Conservation (phyloP, 2,797 vertebrate species). For the Sparidentex hasta region DNA sequence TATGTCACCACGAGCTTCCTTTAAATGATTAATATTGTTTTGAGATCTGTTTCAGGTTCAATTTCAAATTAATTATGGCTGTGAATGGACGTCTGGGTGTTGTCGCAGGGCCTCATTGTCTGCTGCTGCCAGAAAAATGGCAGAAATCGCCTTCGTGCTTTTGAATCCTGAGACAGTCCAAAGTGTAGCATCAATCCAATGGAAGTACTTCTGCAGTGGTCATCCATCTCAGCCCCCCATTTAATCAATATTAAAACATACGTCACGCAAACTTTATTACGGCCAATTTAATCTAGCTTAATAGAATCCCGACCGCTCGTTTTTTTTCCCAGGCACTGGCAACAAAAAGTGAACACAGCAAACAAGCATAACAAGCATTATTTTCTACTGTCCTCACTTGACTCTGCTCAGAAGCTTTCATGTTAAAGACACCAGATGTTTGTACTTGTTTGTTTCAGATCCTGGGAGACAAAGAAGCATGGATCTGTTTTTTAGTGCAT, state of each 20-base stretch:
- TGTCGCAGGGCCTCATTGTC: conserved; percentile 13
- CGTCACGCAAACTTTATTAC: conserved; percentile 62
- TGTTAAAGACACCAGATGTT: not conserved
- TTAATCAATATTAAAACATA: conserved; percentile 68
- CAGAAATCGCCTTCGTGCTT: conserved; percentile 10
- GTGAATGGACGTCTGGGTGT: conserved; percentile 13
- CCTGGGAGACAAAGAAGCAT: not conserved
- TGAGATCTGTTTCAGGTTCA: conserved; percentile 29
- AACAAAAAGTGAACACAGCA: conserved; percentile 43
- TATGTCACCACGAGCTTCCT: conserved; percentile 35
- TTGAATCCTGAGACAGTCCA: conserved; percentile 37
- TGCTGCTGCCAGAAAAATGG: conserved; percentile 5
- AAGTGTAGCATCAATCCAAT: conserved; percentile 48
- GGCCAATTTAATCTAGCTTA: conserved; percentile 59
- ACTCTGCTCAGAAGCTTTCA: not conserved
- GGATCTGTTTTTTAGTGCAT: not conserved
- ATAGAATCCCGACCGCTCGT: conserved; percentile 46
- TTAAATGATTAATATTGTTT: conserved; percentile 36
- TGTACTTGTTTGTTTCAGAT: not conserved
- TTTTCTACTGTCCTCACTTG: conserved; percentile 34
- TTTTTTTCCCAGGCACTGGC: conserved; percentile 41
- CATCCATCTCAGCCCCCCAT: conserved; percentile 56
- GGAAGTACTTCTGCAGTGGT: conserved; percentile 19
- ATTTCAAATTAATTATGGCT: conserved; percentile 36
- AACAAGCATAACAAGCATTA: conserved; percentile 26